Percentiles rank a stretch among this genome's conserved stretches.
Evolutionary conservation across 37 sponge, comb jelly and placozoan genomes (phyloP).

Genomic region (Geodia barretti): DNA sequence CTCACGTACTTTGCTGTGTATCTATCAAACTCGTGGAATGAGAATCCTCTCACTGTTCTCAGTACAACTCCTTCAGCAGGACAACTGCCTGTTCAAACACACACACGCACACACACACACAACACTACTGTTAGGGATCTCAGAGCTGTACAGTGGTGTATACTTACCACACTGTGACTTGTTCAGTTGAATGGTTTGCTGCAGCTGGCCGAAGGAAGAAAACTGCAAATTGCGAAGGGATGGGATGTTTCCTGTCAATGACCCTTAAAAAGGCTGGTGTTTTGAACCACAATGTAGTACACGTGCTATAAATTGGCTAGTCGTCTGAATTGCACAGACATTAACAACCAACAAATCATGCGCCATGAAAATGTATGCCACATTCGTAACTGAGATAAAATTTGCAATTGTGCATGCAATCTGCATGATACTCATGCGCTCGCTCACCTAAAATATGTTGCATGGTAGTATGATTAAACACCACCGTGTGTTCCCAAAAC

Average conservation of each 20-base stretch:
- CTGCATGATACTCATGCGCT: neutral
- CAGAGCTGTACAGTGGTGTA: constrained; percentile 1
- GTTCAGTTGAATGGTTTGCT: neutral
- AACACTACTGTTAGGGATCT: neutral
- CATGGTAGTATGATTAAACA: no score
- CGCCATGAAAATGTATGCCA: neutral
- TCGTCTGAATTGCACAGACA: neutral
- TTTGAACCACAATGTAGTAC: neutral
- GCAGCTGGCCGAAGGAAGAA: neutral
- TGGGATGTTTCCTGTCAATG: no score
- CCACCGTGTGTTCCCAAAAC: no score
- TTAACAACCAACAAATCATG: neutral
- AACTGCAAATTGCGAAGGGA: no score
- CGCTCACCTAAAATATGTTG: neutral
- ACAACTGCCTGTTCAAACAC: constrained; percentile 23
- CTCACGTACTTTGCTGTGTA: constrained; percentile 65
- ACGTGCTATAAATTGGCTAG: neutral
- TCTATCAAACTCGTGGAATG: constrained; percentile 32
- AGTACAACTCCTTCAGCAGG: constrained; percentile 79
- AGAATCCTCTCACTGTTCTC: constrained; percentile 41
- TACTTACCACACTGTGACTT: constrained; percentile 26
- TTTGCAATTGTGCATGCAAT: neutral
- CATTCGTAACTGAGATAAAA: neutral
- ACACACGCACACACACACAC: constrained; percentile 25
- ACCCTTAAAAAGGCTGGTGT: neutral